Evolutionary conservation across 2,888 invertebrate genomes (phyloP), one percentile per base, ranked within the genome.

Genomic region (Proisotoma minuta): DNA sequence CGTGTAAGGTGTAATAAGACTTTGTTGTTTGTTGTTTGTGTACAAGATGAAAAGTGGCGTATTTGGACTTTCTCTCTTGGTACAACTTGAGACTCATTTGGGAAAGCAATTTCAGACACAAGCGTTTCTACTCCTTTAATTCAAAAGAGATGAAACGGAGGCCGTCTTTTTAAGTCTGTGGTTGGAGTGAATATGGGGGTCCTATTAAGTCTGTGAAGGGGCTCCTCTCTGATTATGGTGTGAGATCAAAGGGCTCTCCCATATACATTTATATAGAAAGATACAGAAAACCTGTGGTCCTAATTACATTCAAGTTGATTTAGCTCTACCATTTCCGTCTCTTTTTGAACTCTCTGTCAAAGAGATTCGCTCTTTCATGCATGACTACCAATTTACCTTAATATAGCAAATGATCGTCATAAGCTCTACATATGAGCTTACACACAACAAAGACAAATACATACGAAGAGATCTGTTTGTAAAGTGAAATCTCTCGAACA

Each of bases 171-270:
- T 57, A 61, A 61, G 61, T 57, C 50, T 50, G 56, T 43, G 56
- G 56, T 47, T 56, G n/a, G 18, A 23, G 24, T n/a, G 43, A 47
- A 56, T 56, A 43, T 40, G 43, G 23, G 22, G 49, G 23, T 49
- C 22, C 49, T 49, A 49, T 49, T 49, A 49, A 4, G 12, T 20
- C 47, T 48, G 59, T 60, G 60, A 57, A 51, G 53, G 59, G 50
- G 56, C 26, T 39, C 34, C 27, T 52, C 40, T 12, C 48, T 24
- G 54, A 29, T 60, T 60, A 60, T 65, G 63, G 56, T 63, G 56
- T 57, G 57, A 66, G 66, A 68, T 68, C 68, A 68, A 68, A 68
- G 68, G 63, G 61, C 62, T 62, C 51, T 34, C 15, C 8, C 52
- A 57, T 60, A 54, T 60, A 47, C 57, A 62, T 63, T 61, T 60